Base-by-base conservation (phyloP, 2,113 vertebrate species). In the Balaenoptera acutorostrata region DNA sequence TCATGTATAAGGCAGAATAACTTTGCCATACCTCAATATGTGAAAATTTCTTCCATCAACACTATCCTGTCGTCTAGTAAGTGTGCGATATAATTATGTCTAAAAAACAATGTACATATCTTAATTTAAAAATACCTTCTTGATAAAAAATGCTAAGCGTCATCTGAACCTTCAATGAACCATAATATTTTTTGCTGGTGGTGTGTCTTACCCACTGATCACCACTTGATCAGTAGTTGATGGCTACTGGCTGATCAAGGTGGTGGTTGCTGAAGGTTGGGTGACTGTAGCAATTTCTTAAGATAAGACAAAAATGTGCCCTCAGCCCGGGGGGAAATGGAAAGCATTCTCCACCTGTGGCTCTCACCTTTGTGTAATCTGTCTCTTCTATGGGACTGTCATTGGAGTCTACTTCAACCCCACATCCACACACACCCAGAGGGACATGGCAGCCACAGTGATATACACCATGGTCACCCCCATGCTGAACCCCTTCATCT, bases 271-370 rank as follows among this genome's bases (percentile, higher is more conserved):
- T 36, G 21, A 57, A 57, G n/a, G 2, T 27, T 80, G 77, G 21
- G 52, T 36, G 21, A 8, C 5, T 57, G 52, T 9, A 36, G 21
- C 4, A 0, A 80, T 39, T 57, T 80, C 77, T 57, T 80, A 57
- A 80, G 57, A 57, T 57, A 80, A 55, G 33, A 57, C 33, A 66
- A 13, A 5, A 52, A 2, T 7, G 93, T 95, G 15, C 72, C 97
- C 31, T 95, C 93, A 55, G 27, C n/a, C 61, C 71, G 49, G 49
- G 52, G 52, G 15, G 52, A 95, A 93, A 87, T 41, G 88, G 92
- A 96, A 96, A 61, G 96, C 78, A 0, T 95, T 96, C 64, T 97
- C 96, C 52, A 96, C 97, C 20, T 97, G 97, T 25, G n/a, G 86
- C 25, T 86, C 83, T n/a, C 95, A 96, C 75, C 39, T 93, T 46